Evolutionary conservation across 2,113 vertebrate genomes (phyloP).

Genomic region (Diadophis punctatus): DNA sequence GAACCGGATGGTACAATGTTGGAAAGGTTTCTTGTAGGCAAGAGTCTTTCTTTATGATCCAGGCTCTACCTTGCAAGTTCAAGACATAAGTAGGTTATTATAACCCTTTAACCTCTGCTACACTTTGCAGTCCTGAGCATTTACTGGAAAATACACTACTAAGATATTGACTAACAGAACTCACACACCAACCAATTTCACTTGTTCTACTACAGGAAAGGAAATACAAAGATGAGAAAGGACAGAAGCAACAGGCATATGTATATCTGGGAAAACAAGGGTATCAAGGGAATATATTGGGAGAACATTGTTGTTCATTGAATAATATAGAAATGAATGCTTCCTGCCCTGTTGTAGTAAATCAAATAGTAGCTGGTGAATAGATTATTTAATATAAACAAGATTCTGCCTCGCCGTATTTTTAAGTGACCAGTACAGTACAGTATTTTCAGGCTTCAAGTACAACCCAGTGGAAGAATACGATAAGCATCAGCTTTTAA

Average conservation of each 20-base stretch:
- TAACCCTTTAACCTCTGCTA: neutral
- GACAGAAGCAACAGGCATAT: constrained; percentile 1
- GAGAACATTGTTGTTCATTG: neutral
- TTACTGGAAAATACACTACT: neutral
- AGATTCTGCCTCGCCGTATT: neutral
- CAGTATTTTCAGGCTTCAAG: neutral
- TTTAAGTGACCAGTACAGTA: neutral
- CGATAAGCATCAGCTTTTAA: neutral
- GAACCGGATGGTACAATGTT: neutral
- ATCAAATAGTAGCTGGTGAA: constrained; percentile 1
- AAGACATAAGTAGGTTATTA: neutral
- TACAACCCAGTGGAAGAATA: neutral
- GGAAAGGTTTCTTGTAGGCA: neutral
- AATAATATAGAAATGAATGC: constrained; percentile 12
- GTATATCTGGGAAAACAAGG: fast-evolving
- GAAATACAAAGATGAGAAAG: neutral
- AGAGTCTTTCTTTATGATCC: neutral
- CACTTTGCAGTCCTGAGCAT: neutral
- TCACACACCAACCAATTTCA: neutral
- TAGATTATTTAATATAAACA: constrained; percentile 1
- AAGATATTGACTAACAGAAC: neutral
- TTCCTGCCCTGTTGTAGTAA: constrained; percentile 4
- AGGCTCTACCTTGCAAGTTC: neutral
- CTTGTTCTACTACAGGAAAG: neutral
- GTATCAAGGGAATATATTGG: neutral